Evolutionary conservation across 2,797 vertebrate genomes (phyloP), one percentile per base, ranked within the genome.

Genomic region (Sebastolobus alascanus): DNA sequence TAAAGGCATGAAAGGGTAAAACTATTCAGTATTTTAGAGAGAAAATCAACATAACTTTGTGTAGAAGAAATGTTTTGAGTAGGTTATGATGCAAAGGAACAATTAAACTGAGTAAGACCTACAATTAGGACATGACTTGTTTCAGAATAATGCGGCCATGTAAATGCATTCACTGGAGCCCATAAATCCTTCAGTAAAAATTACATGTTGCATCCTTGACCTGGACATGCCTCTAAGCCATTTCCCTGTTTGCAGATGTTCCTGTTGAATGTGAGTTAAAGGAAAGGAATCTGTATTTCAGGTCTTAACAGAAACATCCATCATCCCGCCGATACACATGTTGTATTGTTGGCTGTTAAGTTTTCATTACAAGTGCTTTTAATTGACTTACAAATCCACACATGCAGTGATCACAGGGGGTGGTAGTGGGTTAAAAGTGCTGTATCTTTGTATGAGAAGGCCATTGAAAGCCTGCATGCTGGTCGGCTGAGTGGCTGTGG

Each of bases 211-310:
- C 56, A 1, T 79, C 79, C 72, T 68, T 79, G 73, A 88, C 77
- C 77, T 60, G 7, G 16, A 29, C 16, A 0, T 73, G 79, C 82
- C 85, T 81, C 16, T 31, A 27, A 86, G 85, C 77, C 73, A 63
- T 59, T 68, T 59, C 27, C 11, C 50, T 61, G 60, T 77, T 74
- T 67, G 54, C 89, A 91, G 86, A 88, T 91, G 86, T 87, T 90
- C 65, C n/a, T 11, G 46, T 38, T 59, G 54, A 83, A 67, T 13
- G 27, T 82, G 77, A 88, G 46, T 79, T 88, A 38, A 65, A 77
- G 43, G 80, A 84, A 87, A 89, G 77, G 89, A 93, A 92, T 88
- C 84, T 70, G 67, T 25, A 35, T 77, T 83, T 90, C 63, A 56
- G 71, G 82, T 84, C 79, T 69, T 37, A 66, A 75, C 77, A 77